Percentiles rank a stretch among this genome's conserved stretches.
These are phyloP conservation scores for Centropristis striata DNA, from an alignment of 2,113 vertebrate species.

Conservation along the genomic window DNA sequence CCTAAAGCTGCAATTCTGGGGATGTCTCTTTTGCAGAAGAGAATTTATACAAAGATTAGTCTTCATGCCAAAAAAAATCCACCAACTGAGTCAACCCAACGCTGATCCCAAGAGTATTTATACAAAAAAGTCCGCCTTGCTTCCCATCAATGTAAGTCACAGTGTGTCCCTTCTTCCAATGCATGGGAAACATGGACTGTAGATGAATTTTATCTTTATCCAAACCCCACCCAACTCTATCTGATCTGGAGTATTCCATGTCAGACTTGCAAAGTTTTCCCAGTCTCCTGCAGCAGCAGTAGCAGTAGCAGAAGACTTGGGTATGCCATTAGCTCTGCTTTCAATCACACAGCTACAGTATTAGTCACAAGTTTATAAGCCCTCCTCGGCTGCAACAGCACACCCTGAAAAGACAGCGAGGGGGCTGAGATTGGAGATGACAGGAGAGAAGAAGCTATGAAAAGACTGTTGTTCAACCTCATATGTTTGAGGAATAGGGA, in stretches of 20 bases:
- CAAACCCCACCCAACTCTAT: background rate
- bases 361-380: conserved; percentile 66
- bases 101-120: background rate
- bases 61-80: background rate
- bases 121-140: background rate
- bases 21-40: background rate
- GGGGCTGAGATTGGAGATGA: conserved; percentile 20
- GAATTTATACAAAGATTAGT: background rate
- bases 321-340: conserved; percentile 60
- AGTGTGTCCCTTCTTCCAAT: background rate
- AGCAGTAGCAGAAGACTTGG: conserved; percentile 13
- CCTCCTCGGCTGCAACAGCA: conserved; percentile 35
- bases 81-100: background rate
- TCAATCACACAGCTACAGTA: conserved; percentile 57
- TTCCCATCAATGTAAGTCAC: conserved; percentile 4
- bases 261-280: conserved; percentile 5
- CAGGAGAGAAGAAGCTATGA: background rate
- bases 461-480: background rate
- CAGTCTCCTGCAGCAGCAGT: conserved; percentile 7
- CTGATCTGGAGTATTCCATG: conserved; percentile 26
- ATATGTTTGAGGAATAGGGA: background rate
- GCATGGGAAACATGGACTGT: background rate
- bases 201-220: background rate
- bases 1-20: background rate
- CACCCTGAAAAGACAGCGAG: conserved; percentile 10